Evolutionary conservation across 2,888 invertebrate species (phyloP).

Genomic region (Merodon equestris): DNA sequence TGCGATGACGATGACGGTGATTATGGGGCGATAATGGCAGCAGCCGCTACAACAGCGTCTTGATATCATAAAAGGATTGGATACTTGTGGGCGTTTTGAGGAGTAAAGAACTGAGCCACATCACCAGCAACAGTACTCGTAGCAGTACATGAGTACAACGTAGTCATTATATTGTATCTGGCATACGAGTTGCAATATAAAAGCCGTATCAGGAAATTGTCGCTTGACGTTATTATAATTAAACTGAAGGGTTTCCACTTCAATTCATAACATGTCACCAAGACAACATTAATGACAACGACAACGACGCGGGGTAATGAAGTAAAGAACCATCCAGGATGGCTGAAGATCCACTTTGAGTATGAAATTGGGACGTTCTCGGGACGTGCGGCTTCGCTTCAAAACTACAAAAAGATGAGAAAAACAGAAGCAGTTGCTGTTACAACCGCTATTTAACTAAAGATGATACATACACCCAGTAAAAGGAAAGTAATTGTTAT

Average conservation of each 20-base stretch:
- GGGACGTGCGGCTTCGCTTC: constrained; percentile 10
- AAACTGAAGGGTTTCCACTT: constrained; percentile 65
- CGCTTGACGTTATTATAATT: constrained; percentile 69
- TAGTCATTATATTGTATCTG: constrained; percentile 23
- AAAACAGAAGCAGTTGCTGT: constrained; percentile 12
- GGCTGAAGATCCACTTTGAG: constrained; percentile 24
- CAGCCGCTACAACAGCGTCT: constrained; percentile 48
- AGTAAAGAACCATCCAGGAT: constrained; percentile 9
- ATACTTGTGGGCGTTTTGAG: constrained; percentile 1
- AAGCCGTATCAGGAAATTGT: constrained; percentile 67
- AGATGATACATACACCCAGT: constrained; percentile 35
- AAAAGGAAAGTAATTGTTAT: constrained; percentile 60
- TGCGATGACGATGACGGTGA: constrained; percentile 60
- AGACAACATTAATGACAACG: constrained; percentile 26
- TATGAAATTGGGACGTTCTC: constrained; percentile 27
- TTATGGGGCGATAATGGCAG: constrained; percentile 61
- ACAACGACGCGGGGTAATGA: constrained; percentile 48
- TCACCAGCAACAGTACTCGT: neutral
- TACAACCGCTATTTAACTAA: constrained; percentile 4
- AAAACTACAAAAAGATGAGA: constrained; percentile 21
- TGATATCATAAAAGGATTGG: constrained; percentile 61
- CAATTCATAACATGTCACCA: constrained; percentile 59
- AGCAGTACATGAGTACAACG: neutral
- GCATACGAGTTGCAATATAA: constrained; percentile 60
- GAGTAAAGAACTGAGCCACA: no score